These are phyloP conservation scores for Pseudopleuronectes americanus DNA, from an alignment of 2,797 vertebrate species.

Conservation along the genomic window DNA sequence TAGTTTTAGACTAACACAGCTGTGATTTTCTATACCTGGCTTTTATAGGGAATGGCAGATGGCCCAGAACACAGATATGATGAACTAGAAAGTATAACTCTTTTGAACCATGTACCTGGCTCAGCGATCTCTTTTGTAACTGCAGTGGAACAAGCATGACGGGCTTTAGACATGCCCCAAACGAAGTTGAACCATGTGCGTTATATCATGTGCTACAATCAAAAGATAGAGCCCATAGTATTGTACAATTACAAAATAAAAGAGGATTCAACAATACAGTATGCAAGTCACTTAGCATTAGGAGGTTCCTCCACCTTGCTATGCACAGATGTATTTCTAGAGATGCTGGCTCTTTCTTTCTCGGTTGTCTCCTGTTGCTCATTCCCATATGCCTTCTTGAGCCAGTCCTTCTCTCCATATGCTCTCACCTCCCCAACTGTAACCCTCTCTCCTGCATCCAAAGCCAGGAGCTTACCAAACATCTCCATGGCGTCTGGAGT, in stretches of 20 bases:
- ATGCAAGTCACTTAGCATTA: background rate
- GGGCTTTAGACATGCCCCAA: background rate
- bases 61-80: no score
- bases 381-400: slow-evolving; percentile 53
- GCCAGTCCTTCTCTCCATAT: slow-evolving; percentile 82
- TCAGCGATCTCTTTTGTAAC: no score
- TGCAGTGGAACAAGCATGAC: no score
- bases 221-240: background rate
- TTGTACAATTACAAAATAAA: background rate
- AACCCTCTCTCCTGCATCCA: slow-evolving; percentile 74
- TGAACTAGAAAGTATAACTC: no score
- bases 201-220: no score
- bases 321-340: slow-evolving; percentile 12
- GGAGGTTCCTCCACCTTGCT: background rate
- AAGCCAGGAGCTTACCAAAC: slow-evolving; percentile 80
- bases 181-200: no score
- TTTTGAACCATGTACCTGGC: no score
- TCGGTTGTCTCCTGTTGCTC: slow-evolving; percentile 35
- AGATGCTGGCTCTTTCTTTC: slow-evolving; percentile 28
- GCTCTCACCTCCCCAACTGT: slow-evolving; percentile 75
- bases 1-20: no score
- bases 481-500: slow-evolving; percentile 84
- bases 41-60: no score
- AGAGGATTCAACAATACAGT: background rate
- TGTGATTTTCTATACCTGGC: background rate